A percentile compares a stretch with the other conserved stretches of the same genome.
Evolutionary conservation across 2,888 invertebrate species (phyloP).

Genomic region (Tribolium freemani): DNA sequence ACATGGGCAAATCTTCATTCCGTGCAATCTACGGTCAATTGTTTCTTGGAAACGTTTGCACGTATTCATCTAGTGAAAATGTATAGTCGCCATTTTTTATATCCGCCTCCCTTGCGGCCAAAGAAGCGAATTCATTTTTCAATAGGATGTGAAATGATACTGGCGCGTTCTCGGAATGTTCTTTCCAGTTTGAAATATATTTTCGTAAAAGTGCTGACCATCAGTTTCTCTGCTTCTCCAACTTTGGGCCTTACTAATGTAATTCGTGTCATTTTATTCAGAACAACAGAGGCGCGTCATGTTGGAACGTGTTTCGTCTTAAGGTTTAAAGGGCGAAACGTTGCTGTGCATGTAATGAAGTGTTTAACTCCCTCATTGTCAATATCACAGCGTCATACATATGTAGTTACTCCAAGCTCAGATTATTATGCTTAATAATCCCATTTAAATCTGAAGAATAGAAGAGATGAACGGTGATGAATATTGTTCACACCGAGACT

Average conservation of each 20-base stretch:
- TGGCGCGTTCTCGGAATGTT: slow-evolving; percentile 1
- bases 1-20: slow-evolving; percentile 27
- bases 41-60: slow-evolving; percentile 44
- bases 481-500: slow-evolving; percentile 43
- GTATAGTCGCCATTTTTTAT: slow-evolving; percentile 48
- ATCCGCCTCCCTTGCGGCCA: slow-evolving; percentile 42
- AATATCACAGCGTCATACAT: slow-evolving; percentile 46
- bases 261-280: slow-evolving; percentile 23
- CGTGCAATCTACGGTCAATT: slow-evolving; percentile 40
- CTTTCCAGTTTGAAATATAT: background rate
- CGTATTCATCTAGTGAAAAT: slow-evolving; percentile 47
- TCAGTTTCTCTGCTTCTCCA: background rate
- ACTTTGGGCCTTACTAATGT: slow-evolving; percentile 3
- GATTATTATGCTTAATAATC: slow-evolving; percentile 50
- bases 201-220: slow-evolving; percentile 5
- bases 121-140: slow-evolving; percentile 45
- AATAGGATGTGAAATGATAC: slow-evolving; percentile 43
- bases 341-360: slow-evolving; percentile 48
- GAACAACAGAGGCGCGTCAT: slow-evolving; percentile 39
- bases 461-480: slow-evolving; percentile 36
- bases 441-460: slow-evolving; percentile 47
- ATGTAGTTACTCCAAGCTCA: slow-evolving; percentile 44
- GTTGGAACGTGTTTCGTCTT: slow-evolving; percentile 45
- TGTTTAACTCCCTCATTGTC: slow-evolving; percentile 47
- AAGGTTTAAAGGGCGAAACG: slow-evolving; percentile 41